Base-by-base conservation (phyloP, 2,113 vertebrate genomes). In the Paraplagusia blochii region DNA sequence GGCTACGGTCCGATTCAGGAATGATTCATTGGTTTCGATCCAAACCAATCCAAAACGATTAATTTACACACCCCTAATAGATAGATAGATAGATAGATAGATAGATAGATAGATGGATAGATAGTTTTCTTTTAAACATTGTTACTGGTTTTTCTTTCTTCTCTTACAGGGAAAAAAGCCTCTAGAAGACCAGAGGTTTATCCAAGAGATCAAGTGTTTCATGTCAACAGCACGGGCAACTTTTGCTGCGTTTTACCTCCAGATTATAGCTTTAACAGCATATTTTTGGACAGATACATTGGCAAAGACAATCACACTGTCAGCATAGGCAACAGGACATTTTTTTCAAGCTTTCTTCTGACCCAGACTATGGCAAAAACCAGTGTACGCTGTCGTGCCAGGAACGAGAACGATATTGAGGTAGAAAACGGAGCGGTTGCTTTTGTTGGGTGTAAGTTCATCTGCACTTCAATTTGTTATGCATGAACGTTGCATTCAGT, bases 181-280 rank as follows among this genome's bases (percentile, higher is more conserved):
- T 7, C n/a, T 7, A 0, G 2, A 9, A 0, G 1, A 0, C 1
- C 12, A 0, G 0, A 29, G 3, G 43, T 87, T 15, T 88, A 48
- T 44, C 89, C 90, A 44, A n/a, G 5, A n/a, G 83, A 89, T 35
- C 15, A 0, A 15, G 9, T 53, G 18, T 49, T 83, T 10, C 0
- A 36, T 1, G 86, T 76, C 2, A 86, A 81, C 58, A 81, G 79
- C 18, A 72, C 0, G 1, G 54, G 36, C 34, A 80, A 69, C 0
- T 88, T 90, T 76, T 90, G 87, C 78, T 91, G 89, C 16, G 44
- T 86, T 35, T 2, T 84, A 33, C 71, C 80, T 2, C 36, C 7
- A 0, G 42, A 44, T 0, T 0, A 42, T 0, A 12, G 0, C 0
- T 72, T 85, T 1, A 0, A 2, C 0, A 1, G 19, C 7, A 63